phyloP scores from a whole-genome alignment of 2,797 vertebrate species.

The Pipistrellus pipistrellus region DNA sequence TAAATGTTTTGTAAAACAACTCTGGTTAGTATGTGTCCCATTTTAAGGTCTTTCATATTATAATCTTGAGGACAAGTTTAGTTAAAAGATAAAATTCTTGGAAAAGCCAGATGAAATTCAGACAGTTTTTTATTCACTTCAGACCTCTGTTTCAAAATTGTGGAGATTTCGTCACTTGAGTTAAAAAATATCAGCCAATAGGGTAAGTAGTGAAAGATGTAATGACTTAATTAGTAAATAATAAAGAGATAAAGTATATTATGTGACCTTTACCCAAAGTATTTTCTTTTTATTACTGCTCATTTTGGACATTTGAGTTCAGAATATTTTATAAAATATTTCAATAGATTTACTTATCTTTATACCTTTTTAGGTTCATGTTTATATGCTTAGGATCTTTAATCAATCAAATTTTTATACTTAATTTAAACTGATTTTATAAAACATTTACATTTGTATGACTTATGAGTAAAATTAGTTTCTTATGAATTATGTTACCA shows the following conservation, averaged over 20 bases:
- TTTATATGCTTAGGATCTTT: conserved; percentile 28
- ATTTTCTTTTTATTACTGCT: conserved; percentile 48
- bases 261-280: not conserved
- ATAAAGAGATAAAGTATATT: conserved; percentile 4
- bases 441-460: conserved; percentile 25
- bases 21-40: conserved; percentile 33
- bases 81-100: conserved; percentile 1
- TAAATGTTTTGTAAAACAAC: conserved; percentile 61
- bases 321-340: conserved; percentile 63
- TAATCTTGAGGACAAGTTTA: not conserved
- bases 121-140: not conserved
- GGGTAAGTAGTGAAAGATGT: not conserved
- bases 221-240: conserved; percentile 36
- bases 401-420: conserved; percentile 42
- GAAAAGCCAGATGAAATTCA: not conserved
- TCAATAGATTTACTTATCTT: conserved; percentile 17
- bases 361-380: conserved; percentile 28
- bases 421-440: conserved; percentile 63
- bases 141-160: conserved; percentile 10
- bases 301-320: conserved; percentile 51
- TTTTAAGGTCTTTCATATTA: conserved; percentile 56
- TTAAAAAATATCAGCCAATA: conserved; percentile 44
- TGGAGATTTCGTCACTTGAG: not conserved
- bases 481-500: conserved; percentile 26
- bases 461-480: conserved; percentile 24